Conservation (phyloP, 2,797 vertebrate genomes). For the Coendou prehensilis region DNA sequence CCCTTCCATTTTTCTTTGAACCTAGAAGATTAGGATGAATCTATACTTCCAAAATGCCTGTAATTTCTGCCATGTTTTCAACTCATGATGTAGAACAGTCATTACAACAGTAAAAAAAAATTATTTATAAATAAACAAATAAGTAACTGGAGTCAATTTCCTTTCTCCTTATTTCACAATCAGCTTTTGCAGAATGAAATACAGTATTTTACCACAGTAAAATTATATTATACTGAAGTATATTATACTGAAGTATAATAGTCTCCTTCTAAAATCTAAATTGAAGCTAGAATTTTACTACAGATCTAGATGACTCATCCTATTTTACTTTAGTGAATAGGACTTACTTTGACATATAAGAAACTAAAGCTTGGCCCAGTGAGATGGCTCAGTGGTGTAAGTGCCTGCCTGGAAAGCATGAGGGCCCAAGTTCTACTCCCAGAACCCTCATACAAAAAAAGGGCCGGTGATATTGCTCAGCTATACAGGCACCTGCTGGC, state of each 20-base stretch:
- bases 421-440: too few relatives aligned
- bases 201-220: background rate
- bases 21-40: background rate
- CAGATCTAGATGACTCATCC: background rate
- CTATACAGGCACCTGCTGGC: too few relatives aligned
- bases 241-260: background rate
- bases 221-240: too few relatives aligned
- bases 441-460: too few relatives aligned
- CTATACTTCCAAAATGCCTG: background rate
- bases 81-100: background rate
- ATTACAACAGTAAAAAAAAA: background rate
- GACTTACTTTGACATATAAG: slow-evolving; percentile 4
- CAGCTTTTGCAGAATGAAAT: background rate
- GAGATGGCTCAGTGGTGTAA: too few relatives aligned
- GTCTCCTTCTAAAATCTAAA: slow-evolving; percentile 1
- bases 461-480: too few relatives aligned
- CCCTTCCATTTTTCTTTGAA: background rate
- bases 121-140: background rate
- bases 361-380: background rate
- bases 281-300: background rate
- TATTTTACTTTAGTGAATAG: background rate
- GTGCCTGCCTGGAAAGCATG: too few relatives aligned
- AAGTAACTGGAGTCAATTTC: background rate
- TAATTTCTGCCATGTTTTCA: background rate
- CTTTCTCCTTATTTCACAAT: background rate